Base-by-base conservation (phyloP, 2,888 invertebrate species). In the Augiades crinisus region DNA sequence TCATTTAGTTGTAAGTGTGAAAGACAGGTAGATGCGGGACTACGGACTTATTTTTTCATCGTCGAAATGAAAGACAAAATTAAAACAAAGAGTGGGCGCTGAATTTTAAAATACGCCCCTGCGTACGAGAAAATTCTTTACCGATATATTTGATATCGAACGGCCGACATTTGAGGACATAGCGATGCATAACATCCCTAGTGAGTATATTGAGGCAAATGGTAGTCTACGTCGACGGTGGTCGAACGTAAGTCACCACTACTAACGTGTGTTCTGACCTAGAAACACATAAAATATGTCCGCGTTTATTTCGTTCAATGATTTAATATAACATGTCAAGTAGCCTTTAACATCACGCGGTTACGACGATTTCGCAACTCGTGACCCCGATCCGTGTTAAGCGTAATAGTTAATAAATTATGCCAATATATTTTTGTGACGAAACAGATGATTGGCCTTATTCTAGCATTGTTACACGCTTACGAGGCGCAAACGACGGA, bases 201-300 rank as follows among this genome's bases (percentile, higher is more conserved):
- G 14, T 33, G 22, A 3, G 14, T 34, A 45, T 14, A 34, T 34
- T 10, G 24, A 45, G 16, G 21, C 5, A 24, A 45, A 44, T 7
- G 7, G 5, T 24, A 22, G n/a, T 14, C 44, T 45, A 17, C 34
- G 21, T 22, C 24, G n/a, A 24, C 46, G 19, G 34, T 34, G 30
- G 13, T 13, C 27, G 12, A 27, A 17, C 22, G 24, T 16, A 12
- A 17, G 24, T 36, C 8, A 16, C 19, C 16, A 36, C 10, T 47
- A 30, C 21, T 7, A 47, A 21, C 38, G 38, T 30, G 36, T 17
- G 10, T 12, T 47, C n/a, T 47, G 38, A 38, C 47, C 55, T 36
- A 57, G 47, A 60, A 60, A 57, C 55, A 57, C 12, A n/a, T n/a
- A n/a, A n/a, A n/a, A n/a, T 47, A 40, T 44, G 54, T 47, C 17